Evolutionary conservation across 1,140 invertebrate species (phyloP), one percentile per base, ranked within the genome.

Genomic region (Hypsibius dujardini): DNA sequence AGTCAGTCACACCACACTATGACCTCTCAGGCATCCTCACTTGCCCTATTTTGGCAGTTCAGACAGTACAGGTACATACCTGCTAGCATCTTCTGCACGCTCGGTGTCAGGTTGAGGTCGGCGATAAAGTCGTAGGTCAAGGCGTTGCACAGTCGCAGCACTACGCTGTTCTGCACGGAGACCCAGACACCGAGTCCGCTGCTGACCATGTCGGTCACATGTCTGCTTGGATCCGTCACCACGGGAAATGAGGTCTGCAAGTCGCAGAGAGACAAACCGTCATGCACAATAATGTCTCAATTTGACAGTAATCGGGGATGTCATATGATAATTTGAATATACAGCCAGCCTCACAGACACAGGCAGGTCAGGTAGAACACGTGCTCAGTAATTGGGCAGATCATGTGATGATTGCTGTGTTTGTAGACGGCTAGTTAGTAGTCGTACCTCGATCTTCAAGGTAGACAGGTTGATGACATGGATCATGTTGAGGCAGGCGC

Each of bases 61-160:
- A 12, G 72, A 3, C 45, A 7, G 42, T 74, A 12, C 45, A 14
- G 60, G 46, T 46, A 73, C 46, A 60, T 84, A 92, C 90, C 88
- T 78, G 90, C 87, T 75, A 97, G 83, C 87, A 95, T 95, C 82
- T 92, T 94, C 56, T 88, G 89, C 67, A 96, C 92, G 71, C 90
- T 86, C 28, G 89, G 87, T 1, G 90, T 88, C 46, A 96, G 86
- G 78, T 90, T 94, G 60, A 95, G 86, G 79, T 96, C 92, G 47
- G 87, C 85, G 45, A 96, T 79, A 74, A 85, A 85, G 76, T 94
- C 89, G 76, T 87, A 88, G 3, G 86, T 87, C 47, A 82, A 82
- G 2, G 87, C 85, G 79, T 92, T 86, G 79, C 87, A 90, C 62
- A 89, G 85, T 77, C 85, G 84, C 15, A 90, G 80, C 71, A 86